These are phyloP conservation scores for Triops cancriformis DNA, from an alignment of 1,140 invertebrate species.

Conservation along the genomic window DNA sequence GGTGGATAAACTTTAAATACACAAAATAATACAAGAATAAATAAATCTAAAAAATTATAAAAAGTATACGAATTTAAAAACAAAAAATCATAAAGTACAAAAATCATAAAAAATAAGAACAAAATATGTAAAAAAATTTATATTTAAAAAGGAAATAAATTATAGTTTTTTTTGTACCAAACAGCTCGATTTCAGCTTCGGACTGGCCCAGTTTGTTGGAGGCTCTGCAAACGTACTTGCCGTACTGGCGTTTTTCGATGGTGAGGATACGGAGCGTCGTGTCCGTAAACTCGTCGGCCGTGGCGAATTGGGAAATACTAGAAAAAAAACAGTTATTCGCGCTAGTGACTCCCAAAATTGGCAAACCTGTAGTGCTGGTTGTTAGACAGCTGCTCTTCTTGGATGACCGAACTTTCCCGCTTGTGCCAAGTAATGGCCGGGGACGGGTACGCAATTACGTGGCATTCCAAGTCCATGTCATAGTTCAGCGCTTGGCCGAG, in stretches of 20 bases:
- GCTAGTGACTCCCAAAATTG: neutral
- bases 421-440: conserved; percentile 81
- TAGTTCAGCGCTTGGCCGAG: conserved; percentile 80
- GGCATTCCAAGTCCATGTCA: conserved; percentile 82
- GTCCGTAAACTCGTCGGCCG: conserved; percentile 80
- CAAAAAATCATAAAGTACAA: no score
- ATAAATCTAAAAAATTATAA: no score
- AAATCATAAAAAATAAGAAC: neutral
- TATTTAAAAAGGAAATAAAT: conserved; percentile 32
- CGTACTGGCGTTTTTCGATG: conserved; percentile 82
- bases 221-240: conserved; percentile 74
- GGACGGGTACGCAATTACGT: conserved; percentile 79
- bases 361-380: conserved; percentile 71
- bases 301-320: conserved; percentile 78
- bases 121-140: conserved; percentile 24
- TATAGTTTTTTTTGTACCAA: no score
- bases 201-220: conserved; percentile 75
- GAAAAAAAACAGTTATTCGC: conserved; percentile 30
- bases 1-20: no score
- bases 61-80: no score
- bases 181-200: conserved; percentile 67
- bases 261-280: conserved; percentile 79
- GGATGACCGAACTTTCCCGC: conserved; percentile 37
- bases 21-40: no score
- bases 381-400: conserved; percentile 66